Conservation (phyloP, 1,140 invertebrate genomes). For the Drosophila jambulina region DNA sequence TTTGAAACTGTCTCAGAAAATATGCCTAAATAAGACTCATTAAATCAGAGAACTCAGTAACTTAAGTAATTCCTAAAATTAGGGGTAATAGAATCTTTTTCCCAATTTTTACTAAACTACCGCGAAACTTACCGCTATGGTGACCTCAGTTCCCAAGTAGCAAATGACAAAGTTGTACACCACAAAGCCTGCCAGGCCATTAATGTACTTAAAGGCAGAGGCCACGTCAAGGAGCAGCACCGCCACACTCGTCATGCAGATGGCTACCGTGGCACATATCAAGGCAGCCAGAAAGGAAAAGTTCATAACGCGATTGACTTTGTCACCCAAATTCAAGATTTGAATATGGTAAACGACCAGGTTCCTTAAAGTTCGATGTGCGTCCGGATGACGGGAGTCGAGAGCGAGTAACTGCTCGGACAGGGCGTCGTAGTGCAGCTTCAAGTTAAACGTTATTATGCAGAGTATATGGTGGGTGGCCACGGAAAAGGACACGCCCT, state of each 20-base stretch:
- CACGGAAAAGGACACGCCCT: constrained; percentile 61
- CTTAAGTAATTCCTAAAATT: too few species aligned
- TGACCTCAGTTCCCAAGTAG: constrained; percentile 51
- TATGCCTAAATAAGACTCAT: background rate
- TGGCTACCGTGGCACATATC: constrained; percentile 63
- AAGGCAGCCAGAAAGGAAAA: constrained; percentile 66
- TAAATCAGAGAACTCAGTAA: background rate
- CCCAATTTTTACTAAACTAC: background rate
- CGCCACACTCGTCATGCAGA: constrained; percentile 70
- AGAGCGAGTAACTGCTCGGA: constrained; percentile 30
- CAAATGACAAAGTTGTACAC: constrained; percentile 52
- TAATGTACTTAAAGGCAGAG: constrained; percentile 53
- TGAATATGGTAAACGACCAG: constrained; percentile 57
- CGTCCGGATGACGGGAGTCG: constrained; percentile 41
- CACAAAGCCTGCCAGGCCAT: constrained; percentile 54
- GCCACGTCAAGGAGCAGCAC: constrained; percentile 62
- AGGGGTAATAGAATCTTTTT: background rate
- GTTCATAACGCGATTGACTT: constrained; percentile 62
- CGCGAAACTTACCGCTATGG: constrained; percentile 43
- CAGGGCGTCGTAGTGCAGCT: constrained; percentile 68
- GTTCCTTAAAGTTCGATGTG: constrained; percentile 44
- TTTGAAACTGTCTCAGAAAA: background rate
- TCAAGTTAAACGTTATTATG: constrained; percentile 65
- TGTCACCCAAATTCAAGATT: constrained; percentile 35
- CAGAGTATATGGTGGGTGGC: constrained; percentile 60